Percentiles rank a stretch among this genome's conserved stretches.
Conservation (phyloP, 2,113 vertebrate genomes). For the Callochromis pleurospilus region DNA sequence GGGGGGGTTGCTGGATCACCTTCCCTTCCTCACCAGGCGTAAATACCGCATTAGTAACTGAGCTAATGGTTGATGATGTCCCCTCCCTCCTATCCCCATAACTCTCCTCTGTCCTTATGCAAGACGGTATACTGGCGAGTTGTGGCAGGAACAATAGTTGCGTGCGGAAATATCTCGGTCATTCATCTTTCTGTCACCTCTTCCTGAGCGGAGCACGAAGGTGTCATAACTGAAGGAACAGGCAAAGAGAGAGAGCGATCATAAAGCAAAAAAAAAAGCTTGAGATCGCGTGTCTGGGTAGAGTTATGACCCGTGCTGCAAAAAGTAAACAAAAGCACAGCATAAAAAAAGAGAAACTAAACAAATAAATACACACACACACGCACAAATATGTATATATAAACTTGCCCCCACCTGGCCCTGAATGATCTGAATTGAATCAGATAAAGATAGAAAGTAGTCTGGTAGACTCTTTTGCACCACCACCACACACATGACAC, state of each 20-base stretch:
- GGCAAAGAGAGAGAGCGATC: constrained; percentile 11
- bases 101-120: constrained; percentile 10
- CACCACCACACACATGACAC: neutral
- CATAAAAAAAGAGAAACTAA: neutral
- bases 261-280: neutral
- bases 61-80: constrained; percentile 61
- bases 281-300: neutral
- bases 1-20: constrained; percentile 37
- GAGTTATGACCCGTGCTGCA: constrained; percentile 11
- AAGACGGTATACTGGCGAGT: constrained; percentile 31
- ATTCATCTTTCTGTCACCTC: constrained; percentile 74
- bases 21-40: constrained; percentile 53
- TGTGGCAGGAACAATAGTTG: constrained; percentile 70
- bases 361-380: neutral
- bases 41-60: constrained; percentile 66
- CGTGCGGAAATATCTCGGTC: constrained; percentile 71
- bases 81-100: neutral
- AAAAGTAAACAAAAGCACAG: neutral
- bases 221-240: constrained; percentile 44
- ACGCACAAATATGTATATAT: neutral
- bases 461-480: neutral
- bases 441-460: neutral
- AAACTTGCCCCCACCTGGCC: neutral
- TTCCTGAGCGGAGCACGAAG: constrained; percentile 53
- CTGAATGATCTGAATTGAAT: neutral